Evolutionary conservation across 2,888 invertebrate genomes (phyloP).

Genomic region (Oligia strigilis): DNA sequence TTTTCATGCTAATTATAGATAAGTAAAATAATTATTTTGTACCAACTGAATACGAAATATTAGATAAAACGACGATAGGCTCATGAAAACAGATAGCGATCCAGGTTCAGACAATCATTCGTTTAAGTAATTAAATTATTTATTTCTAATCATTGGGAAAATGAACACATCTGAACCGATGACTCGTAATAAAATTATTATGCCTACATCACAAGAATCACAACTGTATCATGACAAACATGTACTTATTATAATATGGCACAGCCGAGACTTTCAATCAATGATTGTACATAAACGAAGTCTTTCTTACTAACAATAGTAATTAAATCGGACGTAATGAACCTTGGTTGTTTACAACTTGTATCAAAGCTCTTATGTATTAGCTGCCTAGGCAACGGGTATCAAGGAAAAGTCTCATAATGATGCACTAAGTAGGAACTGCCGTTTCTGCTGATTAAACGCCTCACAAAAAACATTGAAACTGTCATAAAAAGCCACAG

Average conservation of each 20-base stretch:
- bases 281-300: conserved; percentile 36
- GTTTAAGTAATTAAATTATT: conserved; percentile 24
- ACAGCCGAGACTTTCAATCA: conserved; percentile 41
- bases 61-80: conserved; percentile 3
- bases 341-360: conserved; percentile 35
- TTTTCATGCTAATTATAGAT: conserved; percentile 17
- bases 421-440: not conserved
- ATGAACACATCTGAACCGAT: conserved; percentile 17
- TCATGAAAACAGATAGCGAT: conserved; percentile 22
- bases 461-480: conserved; percentile 16
- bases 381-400: conserved; percentile 1
- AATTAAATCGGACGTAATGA: conserved; percentile 42
- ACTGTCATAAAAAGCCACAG: not conserved
- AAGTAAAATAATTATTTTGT: conserved; percentile 7
- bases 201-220: conserved; percentile 27
- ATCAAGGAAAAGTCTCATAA: conserved; percentile 8
- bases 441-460: not conserved
- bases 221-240: conserved; percentile 38
- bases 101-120: conserved; percentile 26
- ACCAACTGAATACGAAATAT: conserved; percentile 6
- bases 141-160: conserved; percentile 29
- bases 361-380: conserved; percentile 37
- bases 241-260: not conserved
- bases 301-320: conserved; percentile 52
- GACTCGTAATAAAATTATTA: conserved; percentile 25